phyloP scores from a whole-genome alignment of 1,140 invertebrate genomes.

The Monomorium pharaonis region DNA sequence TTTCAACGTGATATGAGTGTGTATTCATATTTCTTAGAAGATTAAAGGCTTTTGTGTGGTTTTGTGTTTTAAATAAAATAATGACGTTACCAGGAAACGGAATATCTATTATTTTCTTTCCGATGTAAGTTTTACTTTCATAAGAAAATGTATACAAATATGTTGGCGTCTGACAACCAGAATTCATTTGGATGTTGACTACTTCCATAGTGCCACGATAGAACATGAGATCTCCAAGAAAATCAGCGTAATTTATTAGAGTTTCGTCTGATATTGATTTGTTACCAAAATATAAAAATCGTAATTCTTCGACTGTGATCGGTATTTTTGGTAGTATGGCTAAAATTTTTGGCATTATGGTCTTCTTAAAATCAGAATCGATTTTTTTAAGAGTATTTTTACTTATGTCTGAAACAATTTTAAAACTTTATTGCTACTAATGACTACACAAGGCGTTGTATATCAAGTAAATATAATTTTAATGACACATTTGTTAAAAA shows the following conservation, averaged over 20 bases:
- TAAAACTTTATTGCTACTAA: not conserved
- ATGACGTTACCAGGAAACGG: conserved; percentile 35
- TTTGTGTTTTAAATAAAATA: not conserved
- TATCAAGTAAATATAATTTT: not conserved
- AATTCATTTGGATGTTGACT: conserved; percentile 78
- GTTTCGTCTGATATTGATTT: conserved; percentile 72
- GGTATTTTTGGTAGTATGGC: conserved; percentile 19
- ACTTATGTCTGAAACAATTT: conserved; percentile 1
- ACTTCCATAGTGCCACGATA: conserved; percentile 80
- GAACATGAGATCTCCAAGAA: conserved; percentile 84
- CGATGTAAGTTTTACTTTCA: conserved; percentile 52
- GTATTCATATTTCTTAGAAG: not conserved
- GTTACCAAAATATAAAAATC: conserved; percentile 77
- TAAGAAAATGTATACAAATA: conserved; percentile 86
- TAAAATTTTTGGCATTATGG: conserved; percentile 24
- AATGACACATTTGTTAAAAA: not conserved
- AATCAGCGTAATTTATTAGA: conserved; percentile 78
- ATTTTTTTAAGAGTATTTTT: not conserved
- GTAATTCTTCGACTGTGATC: conserved; percentile 66
- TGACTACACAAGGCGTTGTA: not conserved
- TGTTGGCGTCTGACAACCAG: conserved; percentile 69
- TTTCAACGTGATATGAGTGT: not conserved
- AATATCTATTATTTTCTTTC: conserved; percentile 13
- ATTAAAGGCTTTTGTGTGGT: not conserved
- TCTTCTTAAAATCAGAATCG: conserved; percentile 31